Conservation (phyloP, 2,888 invertebrate species). For the Hemicrepidius hirtus region DNA sequence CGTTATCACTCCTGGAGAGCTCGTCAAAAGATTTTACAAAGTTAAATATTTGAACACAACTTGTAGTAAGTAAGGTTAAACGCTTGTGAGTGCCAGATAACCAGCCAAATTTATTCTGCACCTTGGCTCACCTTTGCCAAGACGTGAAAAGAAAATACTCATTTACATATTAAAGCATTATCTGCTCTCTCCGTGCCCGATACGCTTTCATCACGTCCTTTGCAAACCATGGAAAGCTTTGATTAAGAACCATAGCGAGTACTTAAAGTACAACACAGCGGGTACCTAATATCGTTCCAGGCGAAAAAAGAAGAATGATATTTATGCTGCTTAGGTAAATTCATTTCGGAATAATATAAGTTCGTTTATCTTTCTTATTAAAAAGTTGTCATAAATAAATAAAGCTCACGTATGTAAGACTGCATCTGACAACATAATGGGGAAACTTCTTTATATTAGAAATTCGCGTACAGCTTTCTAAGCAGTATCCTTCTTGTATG, state of each 20-base stretch:
- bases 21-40: conserved; percentile 63
- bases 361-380: conserved; percentile 13
- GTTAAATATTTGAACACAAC: conserved; percentile 67
- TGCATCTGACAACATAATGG: conserved; percentile 34
- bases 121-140: conserved; percentile 65
- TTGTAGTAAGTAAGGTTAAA: conserved; percentile 63
- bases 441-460: conserved; percentile 18
- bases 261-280: conserved; percentile 22
- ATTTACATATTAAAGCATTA: conserved; percentile 69
- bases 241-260: conserved; percentile 44
- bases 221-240: conserved; percentile 42
- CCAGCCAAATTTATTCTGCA: conserved; percentile 66
- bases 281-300: conserved; percentile 11
- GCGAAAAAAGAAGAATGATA: background rate
- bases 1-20: conserved; percentile 51
- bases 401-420: background rate
- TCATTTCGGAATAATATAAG: background rate
- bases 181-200: conserved; percentile 57
- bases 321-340: background rate
- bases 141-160: conserved; percentile 67
- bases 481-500: background rate
- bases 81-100: conserved; percentile 66
- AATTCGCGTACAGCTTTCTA: background rate
- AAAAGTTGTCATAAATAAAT: background rate
- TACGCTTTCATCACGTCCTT: conserved; percentile 50